Conservation (phyloP, 2,113 vertebrate species). For the Nycticebus coucang region DNA sequence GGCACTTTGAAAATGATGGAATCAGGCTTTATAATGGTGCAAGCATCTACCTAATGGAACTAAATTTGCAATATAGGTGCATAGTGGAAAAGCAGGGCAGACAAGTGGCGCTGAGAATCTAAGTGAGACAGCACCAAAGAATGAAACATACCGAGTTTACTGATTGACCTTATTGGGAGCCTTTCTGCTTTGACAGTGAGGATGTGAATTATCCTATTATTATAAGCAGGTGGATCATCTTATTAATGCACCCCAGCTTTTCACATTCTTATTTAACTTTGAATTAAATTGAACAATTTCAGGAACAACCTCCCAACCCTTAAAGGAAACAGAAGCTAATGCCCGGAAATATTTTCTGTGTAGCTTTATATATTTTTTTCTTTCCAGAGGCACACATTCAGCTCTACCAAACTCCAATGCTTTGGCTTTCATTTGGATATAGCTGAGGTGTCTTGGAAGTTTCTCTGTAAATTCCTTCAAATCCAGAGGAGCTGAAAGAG, state of each 20-base stretch:
- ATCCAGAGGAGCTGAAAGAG: constrained; percentile 67
- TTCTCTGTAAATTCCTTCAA: constrained; percentile 76
- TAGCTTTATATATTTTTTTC: neutral
- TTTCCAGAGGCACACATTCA: constrained; percentile 41
- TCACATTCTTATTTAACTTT: constrained; percentile 75
- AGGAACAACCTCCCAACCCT: neutral
- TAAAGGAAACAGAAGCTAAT: constrained; percentile 54
- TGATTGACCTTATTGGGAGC: constrained; percentile 62
- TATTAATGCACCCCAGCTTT: constrained; percentile 58
- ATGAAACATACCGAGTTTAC: constrained; percentile 69
- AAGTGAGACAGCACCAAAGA: constrained; percentile 63
- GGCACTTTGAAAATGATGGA: constrained; percentile 68
- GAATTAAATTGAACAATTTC: constrained; percentile 70
- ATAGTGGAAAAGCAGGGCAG: neutral
- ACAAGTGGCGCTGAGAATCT: constrained; percentile 59
- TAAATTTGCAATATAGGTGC: constrained; percentile 70
- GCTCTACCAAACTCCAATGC: constrained; percentile 41
- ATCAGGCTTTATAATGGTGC: constrained; percentile 56
- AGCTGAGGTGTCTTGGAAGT: constrained; percentile 64
- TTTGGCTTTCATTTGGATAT: constrained; percentile 74
- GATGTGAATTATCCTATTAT: constrained; percentile 76
- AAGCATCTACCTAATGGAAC: constrained; percentile 70
- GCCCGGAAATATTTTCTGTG: constrained; percentile 41
- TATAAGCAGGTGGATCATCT: constrained; percentile 60
- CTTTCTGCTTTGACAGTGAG: constrained; percentile 61